phyloP scores from a whole-genome alignment of 2,113 vertebrate genomes.

The Bufo gargarizans region DNA sequence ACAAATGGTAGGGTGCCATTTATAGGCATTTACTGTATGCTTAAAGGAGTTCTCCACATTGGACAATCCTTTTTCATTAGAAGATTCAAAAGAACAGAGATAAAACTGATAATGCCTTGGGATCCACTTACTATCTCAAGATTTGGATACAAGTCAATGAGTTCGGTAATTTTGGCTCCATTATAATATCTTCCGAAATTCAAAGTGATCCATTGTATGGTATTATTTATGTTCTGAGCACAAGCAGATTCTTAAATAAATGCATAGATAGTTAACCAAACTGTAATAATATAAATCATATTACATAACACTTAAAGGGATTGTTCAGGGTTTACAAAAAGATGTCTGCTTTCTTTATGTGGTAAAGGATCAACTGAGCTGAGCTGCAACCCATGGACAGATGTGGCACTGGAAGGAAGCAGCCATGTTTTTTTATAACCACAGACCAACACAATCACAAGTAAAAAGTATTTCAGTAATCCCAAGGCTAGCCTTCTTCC shows the following conservation, averaged over 20 bases:
- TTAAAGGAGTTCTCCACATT: too few species aligned
- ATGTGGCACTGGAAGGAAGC: too few species aligned
- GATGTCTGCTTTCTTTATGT: too few species aligned
- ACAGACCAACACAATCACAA: too few species aligned
- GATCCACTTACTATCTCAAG: conserved; percentile 40
- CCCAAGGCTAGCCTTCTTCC: too few species aligned
- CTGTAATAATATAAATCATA: background rate
- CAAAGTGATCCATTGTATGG: background rate
- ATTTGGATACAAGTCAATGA: conserved; percentile 19
- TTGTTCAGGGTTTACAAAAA: too few species aligned
- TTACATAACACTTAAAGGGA: background rate
- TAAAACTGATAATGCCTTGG: background rate
- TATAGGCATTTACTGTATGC: background rate
- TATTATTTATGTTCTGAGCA: background rate
- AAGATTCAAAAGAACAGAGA: too few species aligned
- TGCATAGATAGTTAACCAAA: background rate
- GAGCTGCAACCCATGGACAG: too few species aligned
- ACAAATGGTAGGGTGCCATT: background rate
- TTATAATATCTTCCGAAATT: conserved; percentile 24
- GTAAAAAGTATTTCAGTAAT: too few species aligned
- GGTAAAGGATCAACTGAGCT: too few species aligned
- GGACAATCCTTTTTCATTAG: too few species aligned
- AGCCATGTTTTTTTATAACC: too few species aligned
- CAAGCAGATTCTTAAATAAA: conserved; percentile 38
- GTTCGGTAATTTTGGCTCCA: conserved; percentile 33